Percentiles rank a stretch among this genome's conserved stretches.
Evolutionary conservation across 2,113 vertebrate species (phyloP).

Genomic region (Irena cyanogastra): DNA sequence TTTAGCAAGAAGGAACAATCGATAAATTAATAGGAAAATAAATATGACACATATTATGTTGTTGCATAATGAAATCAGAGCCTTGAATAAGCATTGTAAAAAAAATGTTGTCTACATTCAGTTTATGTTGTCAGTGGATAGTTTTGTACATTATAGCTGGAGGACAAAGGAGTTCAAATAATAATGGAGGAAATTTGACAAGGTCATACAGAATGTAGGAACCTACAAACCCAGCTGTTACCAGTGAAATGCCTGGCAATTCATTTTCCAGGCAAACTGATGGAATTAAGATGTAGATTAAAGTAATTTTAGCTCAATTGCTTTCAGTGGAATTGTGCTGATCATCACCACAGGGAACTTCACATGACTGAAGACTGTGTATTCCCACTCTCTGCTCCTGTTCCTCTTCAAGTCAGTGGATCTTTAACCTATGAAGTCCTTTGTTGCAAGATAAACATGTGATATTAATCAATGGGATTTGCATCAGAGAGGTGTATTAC

Average conservation of each 20-base stretch:
- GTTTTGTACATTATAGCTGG: not conserved
- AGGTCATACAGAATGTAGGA: not conserved
- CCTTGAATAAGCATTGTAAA: not conserved
- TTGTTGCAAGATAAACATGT: constrained; percentile 4
- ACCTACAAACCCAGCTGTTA: not conserved
- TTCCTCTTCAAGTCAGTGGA: not conserved
- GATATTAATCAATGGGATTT: constrained; percentile 41
- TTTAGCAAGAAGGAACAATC: not conserved
- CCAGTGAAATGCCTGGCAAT: not conserved
- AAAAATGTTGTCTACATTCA: not conserved
- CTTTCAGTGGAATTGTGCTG: not conserved
- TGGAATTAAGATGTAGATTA: not conserved
- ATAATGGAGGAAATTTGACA: not conserved
- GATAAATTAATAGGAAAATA: not conserved
- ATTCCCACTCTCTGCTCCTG: not conserved
- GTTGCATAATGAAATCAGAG: not conserved
- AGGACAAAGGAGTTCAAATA: not conserved
- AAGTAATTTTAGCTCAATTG: not conserved
- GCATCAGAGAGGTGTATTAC: constrained; percentile 1
- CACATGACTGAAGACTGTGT: not conserved
- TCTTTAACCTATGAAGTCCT: constrained; percentile 32
- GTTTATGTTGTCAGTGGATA: not conserved
- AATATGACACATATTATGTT: not conserved
- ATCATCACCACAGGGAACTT: not conserved
- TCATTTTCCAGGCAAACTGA: not conserved